phyloP scores from a whole-genome alignment of 2,888 invertebrate genomes.

The Pteria penguin region DNA sequence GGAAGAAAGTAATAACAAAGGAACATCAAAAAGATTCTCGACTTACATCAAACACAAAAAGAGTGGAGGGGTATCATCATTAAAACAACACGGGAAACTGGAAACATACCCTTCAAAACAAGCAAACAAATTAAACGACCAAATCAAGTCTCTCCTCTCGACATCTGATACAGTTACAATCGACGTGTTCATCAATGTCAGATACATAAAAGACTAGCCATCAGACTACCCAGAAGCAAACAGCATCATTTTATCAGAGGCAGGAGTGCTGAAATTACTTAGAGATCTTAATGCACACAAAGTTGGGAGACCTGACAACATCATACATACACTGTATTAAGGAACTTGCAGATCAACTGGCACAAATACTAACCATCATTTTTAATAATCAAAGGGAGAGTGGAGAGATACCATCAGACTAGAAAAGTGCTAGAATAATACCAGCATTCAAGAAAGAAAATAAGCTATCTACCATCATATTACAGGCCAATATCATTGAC shows the following conservation, averaged over 20 bases:
- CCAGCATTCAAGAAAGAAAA: background rate
- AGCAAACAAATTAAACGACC: background rate
- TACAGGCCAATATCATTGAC: background rate
- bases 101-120: background rate
- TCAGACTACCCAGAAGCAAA: too few species aligned
- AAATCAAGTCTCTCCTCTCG: background rate
- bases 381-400: background rate
- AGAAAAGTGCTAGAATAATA: background rate
- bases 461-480: background rate
- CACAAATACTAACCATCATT: conserved; percentile 4
- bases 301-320: conserved; percentile 6
- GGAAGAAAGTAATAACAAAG: background rate
- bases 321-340: background rate
- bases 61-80: background rate
- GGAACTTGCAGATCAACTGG: background rate
- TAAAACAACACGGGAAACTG: background rate
- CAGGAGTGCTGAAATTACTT: background rate
- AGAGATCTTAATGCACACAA: conserved; percentile 1
- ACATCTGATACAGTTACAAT: background rate
- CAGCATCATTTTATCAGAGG: too few species aligned
- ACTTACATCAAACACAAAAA: background rate
- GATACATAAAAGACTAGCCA: too few species aligned
- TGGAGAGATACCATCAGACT: background rate
- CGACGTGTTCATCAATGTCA: too few species aligned
- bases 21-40: background rate